Evolutionary conservation across 2,113 vertebrate species (phyloP), one percentile per base, ranked within the genome.

Genomic region (Mugil cephalus): DNA sequence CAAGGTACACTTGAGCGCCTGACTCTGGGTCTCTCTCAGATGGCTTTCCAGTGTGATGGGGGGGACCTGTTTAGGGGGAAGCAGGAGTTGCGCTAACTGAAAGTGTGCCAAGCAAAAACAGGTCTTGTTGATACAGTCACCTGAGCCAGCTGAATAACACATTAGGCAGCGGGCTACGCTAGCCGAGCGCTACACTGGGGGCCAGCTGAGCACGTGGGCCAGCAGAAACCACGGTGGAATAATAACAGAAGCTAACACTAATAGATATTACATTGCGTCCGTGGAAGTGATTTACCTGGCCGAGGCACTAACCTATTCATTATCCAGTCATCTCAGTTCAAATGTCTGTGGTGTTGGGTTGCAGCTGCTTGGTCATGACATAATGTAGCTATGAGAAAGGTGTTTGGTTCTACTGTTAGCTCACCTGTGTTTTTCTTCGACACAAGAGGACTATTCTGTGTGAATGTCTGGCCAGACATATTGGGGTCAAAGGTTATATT

Each of bases 111-210:
- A 65, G 74, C 13, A 48, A 90, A 91, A 89, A 90, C 79, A 87
- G 60, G 46, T 71, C 67, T 72, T 90, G 86, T 89, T 91, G 89
- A 86, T 89, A 53, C 84, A 91, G 91, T 83, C 79, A 92, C 69
- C 48, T 4, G 80, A 92, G 76, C 74, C 91, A 84, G 81, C 82
- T 92, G 90, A 89, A 85, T 84, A 89, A 89, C 87, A 86, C 74
- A 90, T 92, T 87, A 88, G 60, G 82, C 52, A 19, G 17, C n/a
- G 7, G n/a, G 35, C 55, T 52, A 46, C 24, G 7, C 55, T 67
- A 67, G 66, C 80, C 21, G 48, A 21, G 42, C 36, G 9, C 48
- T 69, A 52, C 80, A 36, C 84, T 68, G 71, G 69, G 48, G 69
- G 69, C 17, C 82, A 66, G 82, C 80, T 77, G 85, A 54, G 80